Base-by-base conservation (phyloP, 35 echinoderm and acorn worm species). In the Heliocidaris tuberculata region DNA sequence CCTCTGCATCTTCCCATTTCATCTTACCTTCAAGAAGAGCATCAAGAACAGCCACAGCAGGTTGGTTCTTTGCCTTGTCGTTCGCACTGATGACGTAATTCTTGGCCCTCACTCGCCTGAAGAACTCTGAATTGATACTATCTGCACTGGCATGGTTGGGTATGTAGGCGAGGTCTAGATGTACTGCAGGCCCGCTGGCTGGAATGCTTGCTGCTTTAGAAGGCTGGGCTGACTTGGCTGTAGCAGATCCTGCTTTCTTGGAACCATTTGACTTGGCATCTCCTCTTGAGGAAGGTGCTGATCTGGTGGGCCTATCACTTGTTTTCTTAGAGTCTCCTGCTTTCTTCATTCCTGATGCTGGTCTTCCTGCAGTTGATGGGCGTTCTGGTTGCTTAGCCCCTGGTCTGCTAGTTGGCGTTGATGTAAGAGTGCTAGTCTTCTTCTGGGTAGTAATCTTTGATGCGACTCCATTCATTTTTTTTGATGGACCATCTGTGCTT, bases 21-120 rank as follows among this genome's bases (percentile, higher is more conserved):
- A 90, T 32, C 85, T 97, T 99, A 0, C 96, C 98, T 86, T 99
- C 97, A 24, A 99, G 95, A 32, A 99, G 94, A 15, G 97, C 95
- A 90, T 99, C 97, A 21, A 99, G 42, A 54, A 99, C 96, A 56
- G 71, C 47, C 32, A 96, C 93, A 29, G 95, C 95, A 48, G 98
- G 98, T 94, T 96, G 96, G 35, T 97, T 65, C 29, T 92, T 94
- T 10, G 95, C 95, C 85, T 96, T 97, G 71, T 99, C 95, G 87
- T 97, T 96, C 31, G 94, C 98, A 94, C 98, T 99, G 32, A 99
- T 94, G 85, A 99, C 98, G 85, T 99, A 99, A 91, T 99, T 94
- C 52, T 97, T 99, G 19, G 98, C 89, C 29, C 97, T 78, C 13
- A 99, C 94, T 12, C 96, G 97, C 50, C 98, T 86, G 94, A 99